Conservation (phyloP, 2,113 vertebrate species). For the Vanacampus margaritifer region DNA sequence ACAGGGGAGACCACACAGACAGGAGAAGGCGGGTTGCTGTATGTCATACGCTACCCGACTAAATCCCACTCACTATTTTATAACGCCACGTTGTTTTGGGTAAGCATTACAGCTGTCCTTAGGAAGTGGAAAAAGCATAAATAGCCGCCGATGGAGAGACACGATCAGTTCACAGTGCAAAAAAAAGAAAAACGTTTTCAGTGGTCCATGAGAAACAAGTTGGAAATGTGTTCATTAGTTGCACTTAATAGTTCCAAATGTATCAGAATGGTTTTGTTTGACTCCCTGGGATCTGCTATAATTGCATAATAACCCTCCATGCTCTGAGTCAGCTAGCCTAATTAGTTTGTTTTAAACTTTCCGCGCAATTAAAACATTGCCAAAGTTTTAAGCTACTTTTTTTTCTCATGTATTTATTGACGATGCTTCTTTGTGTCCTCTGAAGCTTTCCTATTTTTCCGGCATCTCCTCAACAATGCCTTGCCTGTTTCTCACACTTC, state of each 20-base stretch:
- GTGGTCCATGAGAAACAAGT: neutral
- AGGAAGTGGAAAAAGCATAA: slow-evolving; percentile 6
- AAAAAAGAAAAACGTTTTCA: neutral
- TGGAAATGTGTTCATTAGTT: neutral
- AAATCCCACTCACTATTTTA: slow-evolving; percentile 31
- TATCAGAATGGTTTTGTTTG: neutral
- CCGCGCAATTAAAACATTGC: slow-evolving; percentile 30
- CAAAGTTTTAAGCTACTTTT: no score
- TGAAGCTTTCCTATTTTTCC: slow-evolving; percentile 22
- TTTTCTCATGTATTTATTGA: neutral
- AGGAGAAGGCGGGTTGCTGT: slow-evolving; percentile 28
- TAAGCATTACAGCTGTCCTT: slow-evolving; percentile 13
- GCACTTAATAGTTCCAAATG: slow-evolving; percentile 4
- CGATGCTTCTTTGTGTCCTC: slow-evolving; percentile 19
- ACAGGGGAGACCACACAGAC: slow-evolving; percentile 55
- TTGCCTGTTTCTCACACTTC: slow-evolving; percentile 14
- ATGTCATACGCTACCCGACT: slow-evolving; percentile 14
- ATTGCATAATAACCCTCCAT: slow-evolving; percentile 14
- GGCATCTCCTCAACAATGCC: slow-evolving; percentile 38
- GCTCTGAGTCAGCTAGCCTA: neutral
- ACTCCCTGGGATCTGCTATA: slow-evolving; percentile 11
- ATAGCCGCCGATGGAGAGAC: neutral
- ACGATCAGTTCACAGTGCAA: neutral
- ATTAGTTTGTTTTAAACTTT: slow-evolving; percentile 22
- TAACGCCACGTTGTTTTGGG: slow-evolving; percentile 33